These are phyloP conservation scores for Rhyacophila evoluta DNA, from an alignment of 2,888 invertebrate species.

Conservation along the genomic window DNA sequence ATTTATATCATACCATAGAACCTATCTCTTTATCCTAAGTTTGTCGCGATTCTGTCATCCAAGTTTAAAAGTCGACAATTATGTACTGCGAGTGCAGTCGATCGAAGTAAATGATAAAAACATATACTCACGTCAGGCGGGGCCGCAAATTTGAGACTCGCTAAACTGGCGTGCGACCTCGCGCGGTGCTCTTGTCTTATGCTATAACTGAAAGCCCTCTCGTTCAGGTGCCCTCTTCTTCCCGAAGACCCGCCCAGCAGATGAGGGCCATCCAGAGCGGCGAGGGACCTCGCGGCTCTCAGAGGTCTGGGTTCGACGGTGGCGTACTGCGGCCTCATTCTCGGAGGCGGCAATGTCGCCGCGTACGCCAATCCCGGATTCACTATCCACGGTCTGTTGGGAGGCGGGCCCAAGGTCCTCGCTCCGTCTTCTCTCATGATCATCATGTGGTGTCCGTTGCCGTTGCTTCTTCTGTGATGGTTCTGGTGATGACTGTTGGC, in stretches of 20 bases:
- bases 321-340: conserved; percentile 73
- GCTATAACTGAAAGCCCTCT: conserved; percentile 93
- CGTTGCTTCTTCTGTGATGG: neutral
- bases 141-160: conserved; percentile 90
- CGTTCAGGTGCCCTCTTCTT: conserved; percentile 92
- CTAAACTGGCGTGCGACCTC: conserved; percentile 91
- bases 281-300: conserved; percentile 77
- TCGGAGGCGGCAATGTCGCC: conserved; percentile 74
- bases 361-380: conserved; percentile 61
- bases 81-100: no score
- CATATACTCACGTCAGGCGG: conserved; percentile 71
- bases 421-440: conserved; percentile 60
- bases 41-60: no score
- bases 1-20: no score
- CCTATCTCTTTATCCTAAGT: no score
- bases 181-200: conserved; percentile 94
- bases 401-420: conserved; percentile 58
- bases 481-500: conserved; percentile 58
- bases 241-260: conserved; percentile 82
- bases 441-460: conserved; percentile 31
- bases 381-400: conserved; percentile 58
- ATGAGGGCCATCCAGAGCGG: conserved; percentile 74
- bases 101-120: no score
- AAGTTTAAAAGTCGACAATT: no score
- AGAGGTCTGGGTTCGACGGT: conserved; percentile 70